These are phyloP conservation scores for Pogonocichla stellata DNA, from an alignment of 2,113 vertebrate genomes.

Conservation along the genomic window DNA sequence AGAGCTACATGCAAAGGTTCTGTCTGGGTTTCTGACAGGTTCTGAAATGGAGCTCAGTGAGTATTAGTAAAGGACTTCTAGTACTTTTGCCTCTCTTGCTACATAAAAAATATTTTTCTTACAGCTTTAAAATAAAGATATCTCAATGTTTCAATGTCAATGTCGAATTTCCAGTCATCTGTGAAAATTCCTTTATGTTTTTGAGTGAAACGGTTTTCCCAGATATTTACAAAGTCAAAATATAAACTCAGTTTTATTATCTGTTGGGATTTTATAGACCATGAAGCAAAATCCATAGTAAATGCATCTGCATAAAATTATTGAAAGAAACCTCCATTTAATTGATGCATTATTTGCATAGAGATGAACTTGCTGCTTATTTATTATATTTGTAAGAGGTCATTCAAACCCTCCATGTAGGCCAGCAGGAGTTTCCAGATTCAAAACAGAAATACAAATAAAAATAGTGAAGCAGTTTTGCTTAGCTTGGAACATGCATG, in stretches of 20 bases:
- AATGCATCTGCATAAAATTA: background rate
- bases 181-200: conserved; percentile 50
- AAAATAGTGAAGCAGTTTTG: background rate
- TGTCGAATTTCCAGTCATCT: background rate
- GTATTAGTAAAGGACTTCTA: background rate
- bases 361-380: background rate
- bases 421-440: background rate
- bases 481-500: background rate
- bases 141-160: background rate
- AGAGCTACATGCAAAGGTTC: background rate
- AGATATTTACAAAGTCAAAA: background rate
- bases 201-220: conserved; percentile 24
- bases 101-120: background rate
- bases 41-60: background rate
- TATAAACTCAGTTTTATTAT: background rate
- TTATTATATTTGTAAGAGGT: background rate
- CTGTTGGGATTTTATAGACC: background rate
- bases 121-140: background rate
- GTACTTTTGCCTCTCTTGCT: background rate
- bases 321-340: background rate
- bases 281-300: background rate
- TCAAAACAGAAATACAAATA: background rate
- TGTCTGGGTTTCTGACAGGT: background rate
- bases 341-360: background rate
- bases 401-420: background rate